Evolutionary conservation across 2,888 invertebrate genomes (phyloP).

Genomic region (Aspidiotus destructor): DNA sequence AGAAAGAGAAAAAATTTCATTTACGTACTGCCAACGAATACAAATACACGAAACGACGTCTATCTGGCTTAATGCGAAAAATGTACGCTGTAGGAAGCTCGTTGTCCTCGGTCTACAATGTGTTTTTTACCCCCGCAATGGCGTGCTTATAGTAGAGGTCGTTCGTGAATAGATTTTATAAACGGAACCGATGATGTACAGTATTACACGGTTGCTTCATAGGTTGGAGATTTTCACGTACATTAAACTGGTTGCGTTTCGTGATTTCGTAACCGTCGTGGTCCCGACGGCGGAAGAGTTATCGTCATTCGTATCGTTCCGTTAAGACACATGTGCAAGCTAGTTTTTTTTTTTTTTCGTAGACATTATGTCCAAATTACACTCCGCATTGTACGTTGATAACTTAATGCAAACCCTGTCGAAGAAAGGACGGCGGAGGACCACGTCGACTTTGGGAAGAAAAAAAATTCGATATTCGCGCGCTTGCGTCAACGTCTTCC

Average conservation of each 20-base stretch:
- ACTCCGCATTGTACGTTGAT: too few species aligned
- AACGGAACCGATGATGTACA: slow-evolving; percentile 7
- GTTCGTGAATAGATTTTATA: slow-evolving; percentile 16
- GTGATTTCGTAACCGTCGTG: background rate
- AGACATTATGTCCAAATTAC: too few species aligned
- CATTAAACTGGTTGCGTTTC: background rate
- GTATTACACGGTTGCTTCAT: background rate
- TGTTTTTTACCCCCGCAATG: slow-evolving; percentile 21
- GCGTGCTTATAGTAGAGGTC: slow-evolving; percentile 17
- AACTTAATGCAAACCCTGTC: too few species aligned
- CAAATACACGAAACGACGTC: background rate
- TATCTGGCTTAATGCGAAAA: background rate
- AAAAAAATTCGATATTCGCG: too few species aligned
- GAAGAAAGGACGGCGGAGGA: too few species aligned
- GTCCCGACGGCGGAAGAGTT: slow-evolving; percentile 6
- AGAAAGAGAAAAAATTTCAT: slow-evolving; percentile 10
- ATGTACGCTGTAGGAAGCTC: slow-evolving; percentile 25
- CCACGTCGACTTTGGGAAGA: too few species aligned
- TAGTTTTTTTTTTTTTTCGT: too few species aligned
- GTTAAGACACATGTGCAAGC: background rate
- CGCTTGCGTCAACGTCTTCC: too few species aligned
- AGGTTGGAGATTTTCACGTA: background rate
- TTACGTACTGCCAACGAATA: background rate
- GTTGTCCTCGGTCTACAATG: slow-evolving; percentile 29
- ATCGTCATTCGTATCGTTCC: background rate